A percentile compares a stretch with the other conserved stretches of the same genome.
Conservation (phyloP, 2,888 invertebrate genomes). For the Nemotelus nigrinus region DNA sequence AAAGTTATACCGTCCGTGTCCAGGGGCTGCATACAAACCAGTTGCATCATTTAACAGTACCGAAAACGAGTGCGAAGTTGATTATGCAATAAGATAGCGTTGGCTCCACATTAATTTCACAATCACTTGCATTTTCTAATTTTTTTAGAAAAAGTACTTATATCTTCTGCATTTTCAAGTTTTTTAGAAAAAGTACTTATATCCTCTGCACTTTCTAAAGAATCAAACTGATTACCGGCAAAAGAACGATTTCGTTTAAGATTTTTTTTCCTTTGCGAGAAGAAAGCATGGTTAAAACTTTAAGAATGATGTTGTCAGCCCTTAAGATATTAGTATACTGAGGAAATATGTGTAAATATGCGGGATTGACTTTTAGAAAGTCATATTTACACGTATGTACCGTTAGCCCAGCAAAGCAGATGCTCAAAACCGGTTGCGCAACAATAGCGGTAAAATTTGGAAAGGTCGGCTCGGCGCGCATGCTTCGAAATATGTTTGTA, state of each 20-base stretch:
- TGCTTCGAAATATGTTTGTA: neutral
- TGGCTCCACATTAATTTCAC: no score
- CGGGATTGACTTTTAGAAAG: neutral
- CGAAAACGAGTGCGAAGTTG: no score
- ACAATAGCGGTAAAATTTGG: neutral
- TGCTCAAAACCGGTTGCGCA: neutral
- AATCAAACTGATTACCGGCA: neutral
- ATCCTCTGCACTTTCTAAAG: neutral
- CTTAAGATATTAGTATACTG: neutral
- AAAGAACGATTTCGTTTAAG: neutral
- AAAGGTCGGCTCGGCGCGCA: neutral
- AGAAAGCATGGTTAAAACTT: neutral
- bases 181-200: neutral
- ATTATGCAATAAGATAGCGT: no score
- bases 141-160: no score
- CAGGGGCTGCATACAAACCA: no score
- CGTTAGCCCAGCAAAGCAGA: neutral
- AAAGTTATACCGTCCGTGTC: no score
- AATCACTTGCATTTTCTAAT: no score
- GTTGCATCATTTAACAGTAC: no score
- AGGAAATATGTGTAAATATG: neutral
- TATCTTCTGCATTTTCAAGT: no score
- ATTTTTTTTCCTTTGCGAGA: slow-evolving; percentile 3
- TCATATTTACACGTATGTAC: neutral
- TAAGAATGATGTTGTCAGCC: neutral